Conservation (phyloP, 2,797 vertebrate species). For the Botia almorhae region DNA sequence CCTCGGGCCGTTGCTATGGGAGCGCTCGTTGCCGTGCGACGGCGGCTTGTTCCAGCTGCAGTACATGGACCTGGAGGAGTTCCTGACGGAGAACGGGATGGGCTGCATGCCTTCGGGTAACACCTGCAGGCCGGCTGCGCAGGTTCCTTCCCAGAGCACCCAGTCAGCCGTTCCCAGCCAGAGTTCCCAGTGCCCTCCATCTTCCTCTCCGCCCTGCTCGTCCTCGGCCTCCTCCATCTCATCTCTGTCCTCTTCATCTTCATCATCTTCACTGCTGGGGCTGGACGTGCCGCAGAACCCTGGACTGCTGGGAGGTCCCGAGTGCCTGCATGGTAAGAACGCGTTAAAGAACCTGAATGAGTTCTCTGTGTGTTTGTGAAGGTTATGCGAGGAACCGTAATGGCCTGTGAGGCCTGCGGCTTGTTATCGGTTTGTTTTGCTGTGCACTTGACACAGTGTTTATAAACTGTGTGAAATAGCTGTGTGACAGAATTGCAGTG, state of each 20-base stretch:
- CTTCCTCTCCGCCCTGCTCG: slow-evolving; percentile 69
- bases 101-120: slow-evolving; percentile 78
- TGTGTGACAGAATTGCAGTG: neutral
- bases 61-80: slow-evolving; percentile 94
- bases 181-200: slow-evolving; percentile 77
- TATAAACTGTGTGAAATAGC: neutral
- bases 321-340: slow-evolving; percentile 79
- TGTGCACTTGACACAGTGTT: neutral
- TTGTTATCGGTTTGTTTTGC: neutral
- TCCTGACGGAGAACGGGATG: slow-evolving; percentile 83
- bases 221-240: slow-evolving; percentile 77
- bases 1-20: slow-evolving; percentile 87
- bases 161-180: slow-evolving; percentile 72
- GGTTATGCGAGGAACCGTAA: too few relatives aligned
- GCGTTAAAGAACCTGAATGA: slow-evolving; percentile 52
- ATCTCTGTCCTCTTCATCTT: slow-evolving; percentile 71
- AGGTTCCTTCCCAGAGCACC: slow-evolving; percentile 82
- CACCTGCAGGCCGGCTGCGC: slow-evolving; percentile 75
- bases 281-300: slow-evolving; percentile 82
- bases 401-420: neutral
- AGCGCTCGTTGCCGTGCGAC: slow-evolving; percentile 87
- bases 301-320: slow-evolving; percentile 77
- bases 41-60: slow-evolving; percentile 87
- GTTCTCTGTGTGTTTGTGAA: neutral
- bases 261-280: slow-evolving; percentile 82